Conservation (phyloP, 1,140 invertebrate genomes). For the Dreissena polymorpha region DNA sequence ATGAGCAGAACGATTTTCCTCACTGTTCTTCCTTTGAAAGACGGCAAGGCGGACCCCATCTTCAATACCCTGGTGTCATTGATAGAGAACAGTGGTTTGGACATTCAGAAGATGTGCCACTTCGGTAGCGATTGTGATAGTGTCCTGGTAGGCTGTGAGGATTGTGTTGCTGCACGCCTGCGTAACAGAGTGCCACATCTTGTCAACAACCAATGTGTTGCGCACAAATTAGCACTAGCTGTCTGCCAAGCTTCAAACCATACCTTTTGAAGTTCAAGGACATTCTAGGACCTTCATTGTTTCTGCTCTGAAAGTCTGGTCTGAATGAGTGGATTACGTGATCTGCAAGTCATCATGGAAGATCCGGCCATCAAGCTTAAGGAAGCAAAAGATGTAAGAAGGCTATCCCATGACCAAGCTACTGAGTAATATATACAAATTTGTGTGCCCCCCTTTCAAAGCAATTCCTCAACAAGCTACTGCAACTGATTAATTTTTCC, state of each 20-base stretch:
- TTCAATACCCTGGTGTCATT: neutral
- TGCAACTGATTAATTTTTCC: no score
- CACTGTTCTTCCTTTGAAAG: no score
- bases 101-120: conserved; percentile 11
- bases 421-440: no score
- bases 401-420: no score
- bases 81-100: neutral
- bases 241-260: neutral
- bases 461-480: no score
- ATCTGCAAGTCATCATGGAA: no score
- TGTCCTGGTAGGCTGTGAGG: neutral
- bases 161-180: neutral
- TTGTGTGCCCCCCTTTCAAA: no score
- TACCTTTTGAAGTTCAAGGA: conserved; percentile 13
- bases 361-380: no score
- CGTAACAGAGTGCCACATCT: neutral
- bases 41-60: conserved; percentile 9
- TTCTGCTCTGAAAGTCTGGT: conserved; percentile 9
- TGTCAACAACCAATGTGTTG: conserved; percentile 1
- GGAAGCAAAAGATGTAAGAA: no score
- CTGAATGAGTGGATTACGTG: no score
- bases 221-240: neutral
- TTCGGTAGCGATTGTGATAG: conserved; percentile 5
- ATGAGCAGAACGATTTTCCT: no score
- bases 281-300: neutral